These are phyloP conservation scores for Scaptomyza parva DNA, from an alignment of 2,888 invertebrate species.

Conservation along the genomic window DNA sequence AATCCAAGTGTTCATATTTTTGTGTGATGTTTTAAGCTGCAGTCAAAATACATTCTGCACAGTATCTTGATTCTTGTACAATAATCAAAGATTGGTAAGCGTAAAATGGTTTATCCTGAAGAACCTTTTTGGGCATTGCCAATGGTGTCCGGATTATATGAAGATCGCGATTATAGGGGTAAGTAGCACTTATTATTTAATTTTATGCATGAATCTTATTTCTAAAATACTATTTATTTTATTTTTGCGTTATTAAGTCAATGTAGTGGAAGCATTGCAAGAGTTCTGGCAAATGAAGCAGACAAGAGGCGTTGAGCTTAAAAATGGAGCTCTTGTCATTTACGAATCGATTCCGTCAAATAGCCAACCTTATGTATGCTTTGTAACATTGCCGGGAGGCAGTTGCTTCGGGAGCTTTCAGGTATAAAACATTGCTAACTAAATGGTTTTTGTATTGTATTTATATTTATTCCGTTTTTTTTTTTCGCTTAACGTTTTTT, in stretches of 20 bases:
- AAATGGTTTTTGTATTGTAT: not conserved
- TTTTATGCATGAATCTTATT: not conserved
- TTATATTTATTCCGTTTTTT: not conserved
- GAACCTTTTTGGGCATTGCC: conserved; percentile 85
- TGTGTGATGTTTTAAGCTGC: conserved; percentile 50
- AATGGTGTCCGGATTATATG: conserved; percentile 84
- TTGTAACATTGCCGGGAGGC: conserved; percentile 96
- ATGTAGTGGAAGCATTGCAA: conserved; percentile 97
- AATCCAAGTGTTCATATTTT: conserved; percentile 25
- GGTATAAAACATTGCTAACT: conserved; percentile 85
- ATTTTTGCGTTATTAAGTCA: conserved; percentile 87
- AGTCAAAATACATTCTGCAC: conserved; percentile 11
- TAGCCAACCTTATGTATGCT: conserved; percentile 96
- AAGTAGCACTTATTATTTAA: conserved; percentile 40
- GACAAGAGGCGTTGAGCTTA: conserved; percentile 92
- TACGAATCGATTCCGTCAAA: conserved; percentile 97
- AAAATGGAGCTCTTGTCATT: conserved; percentile 95
- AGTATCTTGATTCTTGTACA: conserved; percentile 37
- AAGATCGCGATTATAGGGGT: conserved; percentile 84
- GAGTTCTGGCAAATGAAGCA: conserved; percentile 99
- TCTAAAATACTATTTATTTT: not conserved
- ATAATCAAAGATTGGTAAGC: conserved; percentile 29
- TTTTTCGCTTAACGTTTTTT: conserved; percentile 18
- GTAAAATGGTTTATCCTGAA: conserved; percentile 85
- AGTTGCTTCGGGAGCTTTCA: conserved; percentile 98